phyloP scores from a whole-genome alignment of 1,140 invertebrate species.

The Brachionus paranguensis region DNA sequence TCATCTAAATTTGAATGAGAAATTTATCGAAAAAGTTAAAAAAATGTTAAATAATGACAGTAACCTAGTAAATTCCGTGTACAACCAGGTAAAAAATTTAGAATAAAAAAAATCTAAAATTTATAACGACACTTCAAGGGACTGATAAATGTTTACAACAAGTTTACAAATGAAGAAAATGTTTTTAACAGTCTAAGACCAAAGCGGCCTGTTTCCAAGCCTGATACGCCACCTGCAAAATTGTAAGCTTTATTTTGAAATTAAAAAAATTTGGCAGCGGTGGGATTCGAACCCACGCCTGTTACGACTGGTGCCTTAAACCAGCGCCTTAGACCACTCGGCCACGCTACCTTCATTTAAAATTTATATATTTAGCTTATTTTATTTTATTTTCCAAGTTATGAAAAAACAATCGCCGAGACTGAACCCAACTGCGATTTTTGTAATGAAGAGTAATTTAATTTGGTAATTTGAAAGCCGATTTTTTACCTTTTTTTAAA shows the following conservation, averaged over 20 bases:
- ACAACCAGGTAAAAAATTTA: slow-evolving; percentile 45
- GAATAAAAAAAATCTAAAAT: neutral
- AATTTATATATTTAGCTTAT: slow-evolving; percentile 23
- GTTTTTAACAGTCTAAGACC: slow-evolving; percentile 54
- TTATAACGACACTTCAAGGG: neutral
- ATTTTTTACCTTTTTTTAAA: neutral
- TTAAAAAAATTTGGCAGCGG: slow-evolving; percentile 69
- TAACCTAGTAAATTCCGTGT: slow-evolving; percentile 45
- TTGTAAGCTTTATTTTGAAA: slow-evolving; percentile 42
- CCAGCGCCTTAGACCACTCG: slow-evolving; percentile 98
- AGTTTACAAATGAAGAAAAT: slow-evolving; percentile 51
- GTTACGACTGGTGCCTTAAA: slow-evolving; percentile 98
- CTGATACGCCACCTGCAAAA: slow-evolving; percentile 42
- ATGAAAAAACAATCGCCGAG: slow-evolving; percentile 43
- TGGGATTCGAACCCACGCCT: slow-evolving; percentile 98
- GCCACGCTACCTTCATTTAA: slow-evolving; percentile 73
- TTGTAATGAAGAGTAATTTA: slow-evolving; percentile 47
- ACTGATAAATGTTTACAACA: slow-evolving; percentile 43
- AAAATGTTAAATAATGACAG: slow-evolving; percentile 47
- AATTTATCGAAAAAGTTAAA: slow-evolving; percentile 44
- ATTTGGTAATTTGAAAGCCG: too few species aligned
- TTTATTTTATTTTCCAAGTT: slow-evolving; percentile 43
- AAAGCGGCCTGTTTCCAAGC: slow-evolving; percentile 49
- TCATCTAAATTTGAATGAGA: neutral
- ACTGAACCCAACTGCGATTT: slow-evolving; percentile 49